Evolutionary conservation across 92 coral and sea anemone species (phyloP).

Genomic region (Parazoanthus atlanticus): DNA sequence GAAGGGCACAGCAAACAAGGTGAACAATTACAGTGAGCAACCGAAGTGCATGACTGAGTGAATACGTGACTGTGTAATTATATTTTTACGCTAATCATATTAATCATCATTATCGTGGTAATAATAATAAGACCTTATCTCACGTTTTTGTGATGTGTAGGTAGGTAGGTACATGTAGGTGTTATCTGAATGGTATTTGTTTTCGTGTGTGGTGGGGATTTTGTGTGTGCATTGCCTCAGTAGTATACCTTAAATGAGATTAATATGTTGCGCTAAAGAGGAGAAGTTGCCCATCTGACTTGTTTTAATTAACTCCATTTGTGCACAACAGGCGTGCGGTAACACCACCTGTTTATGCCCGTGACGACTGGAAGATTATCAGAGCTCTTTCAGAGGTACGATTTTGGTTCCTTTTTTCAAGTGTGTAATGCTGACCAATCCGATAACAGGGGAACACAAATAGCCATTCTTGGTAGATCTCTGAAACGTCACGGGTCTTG

Average conservation of each 20-base stretch:
- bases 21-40: neutral
- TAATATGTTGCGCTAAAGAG: too few species aligned
- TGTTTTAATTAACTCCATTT: neutral
- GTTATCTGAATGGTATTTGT: too few species aligned
- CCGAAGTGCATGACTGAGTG: neutral
- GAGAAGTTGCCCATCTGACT: neutral
- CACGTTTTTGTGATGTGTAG: too few species aligned
- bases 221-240: too few species aligned
- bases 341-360: slow-evolving; percentile 92
- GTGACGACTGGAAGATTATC: slow-evolving; percentile 99
- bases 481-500: neutral
- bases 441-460: neutral
- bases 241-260: neutral
- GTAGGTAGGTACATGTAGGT: too few species aligned
- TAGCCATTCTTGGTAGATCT: neutral
- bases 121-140: neutral
- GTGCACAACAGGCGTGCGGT: slow-evolving; percentile 84
- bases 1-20: slow-evolving; percentile 99
- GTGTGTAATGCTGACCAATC: neutral
- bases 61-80: neutral
- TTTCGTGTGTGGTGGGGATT: neutral
- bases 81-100: neutral
- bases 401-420: neutral
- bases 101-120: neutral
- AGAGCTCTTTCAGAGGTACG: slow-evolving; percentile 97